Base-by-base conservation (phyloP, 2,888 invertebrate genomes). In the Agrochola circellaris region DNA sequence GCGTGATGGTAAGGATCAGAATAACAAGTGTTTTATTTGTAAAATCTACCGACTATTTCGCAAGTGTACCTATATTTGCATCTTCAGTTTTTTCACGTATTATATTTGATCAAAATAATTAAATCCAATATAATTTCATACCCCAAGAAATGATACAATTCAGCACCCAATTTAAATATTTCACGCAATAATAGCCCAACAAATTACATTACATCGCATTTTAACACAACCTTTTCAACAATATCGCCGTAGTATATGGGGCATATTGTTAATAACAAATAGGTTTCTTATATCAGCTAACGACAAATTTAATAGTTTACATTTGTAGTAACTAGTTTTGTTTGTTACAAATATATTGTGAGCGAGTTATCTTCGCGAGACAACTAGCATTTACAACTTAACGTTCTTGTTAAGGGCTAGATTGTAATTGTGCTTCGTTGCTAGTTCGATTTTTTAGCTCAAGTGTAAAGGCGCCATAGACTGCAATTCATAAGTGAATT, bases 221-320 rank as follows among this genome's bases (percentile, higher is more conserved):
- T 62, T 64, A 73, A 77, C 56, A 68, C 54, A 54, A 70, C 71
- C 73, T 67, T 62, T 72, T 84, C 67, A 79, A 79, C 71, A 75
- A 73, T 81, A 76, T 79, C 65, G 64, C 51, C 61, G 64, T 82
- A 42, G 83, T 84, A 70, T 79, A 88, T 78, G 65, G 72, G 65
- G 58, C 73, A 81, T 80, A 85, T 82, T 84, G 72, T 23, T 48
- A 73, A 64, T 81, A 86, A 89, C 70, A 73, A 82, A 88, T 77
- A 64, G 69, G 65, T 62, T 64, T 79, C 78, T 84, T 92, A 89
- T 87, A 91, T 92, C 89, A 89, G 79, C 73, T 48, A 84, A 85
- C 86, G 90, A 90, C 90, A 90, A 90, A 89, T 89, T 89, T 88
- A 89, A 89, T 90, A 86, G 87, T 82, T 81, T 83, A 86, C 91